Conservation (phyloP, 1,140 invertebrate genomes). For the Drosophila gunungcola region DNA sequence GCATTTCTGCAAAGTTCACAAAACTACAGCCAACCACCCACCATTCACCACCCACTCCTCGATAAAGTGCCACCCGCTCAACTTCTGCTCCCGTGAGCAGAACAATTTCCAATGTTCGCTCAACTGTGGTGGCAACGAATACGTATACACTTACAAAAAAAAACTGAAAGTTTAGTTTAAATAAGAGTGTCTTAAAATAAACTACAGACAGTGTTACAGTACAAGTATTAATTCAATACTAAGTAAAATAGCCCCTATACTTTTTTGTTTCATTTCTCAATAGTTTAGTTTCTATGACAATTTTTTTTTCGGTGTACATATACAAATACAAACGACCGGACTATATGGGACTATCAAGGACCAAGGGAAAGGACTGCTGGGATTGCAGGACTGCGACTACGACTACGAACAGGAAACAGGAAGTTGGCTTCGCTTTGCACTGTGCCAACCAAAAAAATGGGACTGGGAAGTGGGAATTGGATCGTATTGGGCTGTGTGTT, state of each 20-base stretch:
- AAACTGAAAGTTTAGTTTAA: no score
- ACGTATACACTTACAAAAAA: conserved; percentile 1
- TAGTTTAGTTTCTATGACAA: no score
- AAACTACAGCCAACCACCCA: conserved; percentile 53
- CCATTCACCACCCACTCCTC: background rate
- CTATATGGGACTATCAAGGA: background rate
- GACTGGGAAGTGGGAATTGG: background rate
- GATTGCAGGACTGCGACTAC: conserved; percentile 1
- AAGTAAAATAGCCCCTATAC: no score
- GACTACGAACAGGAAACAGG: conserved; percentile 42
- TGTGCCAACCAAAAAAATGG: background rate
- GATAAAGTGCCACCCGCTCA: conserved; percentile 28
- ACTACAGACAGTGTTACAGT: no score
- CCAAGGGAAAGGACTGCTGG: background rate
- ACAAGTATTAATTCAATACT: no score
- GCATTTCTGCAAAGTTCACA: conserved; percentile 82
- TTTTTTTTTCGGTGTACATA: background rate
- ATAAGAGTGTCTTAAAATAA: no score
- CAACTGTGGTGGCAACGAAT: conserved; percentile 76
- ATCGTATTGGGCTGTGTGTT: conserved; percentile 8
- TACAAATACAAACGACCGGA: conserved; percentile 5
- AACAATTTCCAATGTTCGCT: conserved; percentile 81
- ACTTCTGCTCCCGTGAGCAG: conserved; percentile 77
- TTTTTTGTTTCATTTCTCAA: no score
- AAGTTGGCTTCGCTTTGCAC: conserved; percentile 52